These are phyloP conservation scores for Corynorhinus townsendii DNA, from an alignment of 2,113 vertebrate genomes.

Conservation along the genomic window DNA sequence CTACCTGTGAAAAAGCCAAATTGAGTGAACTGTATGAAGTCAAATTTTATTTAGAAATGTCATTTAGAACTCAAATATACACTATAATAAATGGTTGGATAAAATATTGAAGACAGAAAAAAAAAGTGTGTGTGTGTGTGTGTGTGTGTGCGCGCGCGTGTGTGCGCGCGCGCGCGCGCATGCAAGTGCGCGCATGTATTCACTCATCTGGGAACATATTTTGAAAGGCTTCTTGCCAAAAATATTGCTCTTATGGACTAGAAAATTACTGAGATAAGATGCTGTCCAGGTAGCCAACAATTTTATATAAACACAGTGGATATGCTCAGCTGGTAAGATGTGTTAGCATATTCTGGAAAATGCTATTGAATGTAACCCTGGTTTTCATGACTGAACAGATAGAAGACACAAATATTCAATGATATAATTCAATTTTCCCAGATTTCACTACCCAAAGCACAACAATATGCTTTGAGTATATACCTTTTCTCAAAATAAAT, in stretches of 20 bases:
- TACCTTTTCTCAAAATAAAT: not conserved
- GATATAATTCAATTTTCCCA: not conserved
- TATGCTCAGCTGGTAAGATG: not conserved
- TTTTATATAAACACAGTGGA: not conserved
- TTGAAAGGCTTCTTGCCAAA: conserved; percentile 39
- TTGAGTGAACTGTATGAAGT: not conserved
- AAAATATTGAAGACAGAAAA: not conserved
- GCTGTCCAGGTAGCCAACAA: not conserved
- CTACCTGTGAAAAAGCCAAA: not conserved
- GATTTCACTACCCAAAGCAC: not conserved
- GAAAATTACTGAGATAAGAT: conserved; percentile 38
- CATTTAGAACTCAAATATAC: not conserved
- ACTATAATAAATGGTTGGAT: not conserved
- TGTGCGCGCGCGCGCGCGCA: not conserved
- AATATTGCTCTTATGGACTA: not conserved
- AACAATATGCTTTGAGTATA: not conserved
- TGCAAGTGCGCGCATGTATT: too few relatives aligned
- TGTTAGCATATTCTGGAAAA: not conserved
- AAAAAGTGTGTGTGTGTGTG: not conserved
- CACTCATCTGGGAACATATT: not conserved
- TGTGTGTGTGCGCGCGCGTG: not conserved
- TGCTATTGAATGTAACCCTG: not conserved
- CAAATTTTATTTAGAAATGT: conserved; percentile 32
- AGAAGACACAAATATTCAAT: not conserved
- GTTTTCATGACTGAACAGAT: not conserved